A percentile compares a stretch with the other conserved stretches of the same genome.
Evolutionary conservation across 2,888 invertebrate species (phyloP).

Genomic region (Cylloceria caligata): DNA sequence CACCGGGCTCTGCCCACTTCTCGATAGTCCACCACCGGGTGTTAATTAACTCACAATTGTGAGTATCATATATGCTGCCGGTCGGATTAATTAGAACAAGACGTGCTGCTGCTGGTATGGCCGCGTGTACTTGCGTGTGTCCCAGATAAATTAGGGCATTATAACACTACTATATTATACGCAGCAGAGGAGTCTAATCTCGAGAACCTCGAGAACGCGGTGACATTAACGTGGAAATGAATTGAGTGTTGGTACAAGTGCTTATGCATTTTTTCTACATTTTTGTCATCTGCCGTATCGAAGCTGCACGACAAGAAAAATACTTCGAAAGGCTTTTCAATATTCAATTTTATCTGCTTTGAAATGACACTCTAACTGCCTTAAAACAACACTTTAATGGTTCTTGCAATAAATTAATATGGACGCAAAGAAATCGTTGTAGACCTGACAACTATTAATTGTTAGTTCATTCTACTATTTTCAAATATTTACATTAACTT

Average conservation of each 20-base stretch:
- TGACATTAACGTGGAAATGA: conserved; percentile 13
- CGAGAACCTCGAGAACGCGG: neutral
- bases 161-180: conserved; percentile 4
- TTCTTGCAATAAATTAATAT: too few relatives aligned
- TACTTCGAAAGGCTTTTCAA: too few relatives aligned
- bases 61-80: conserved; percentile 35
- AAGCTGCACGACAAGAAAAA: neutral
- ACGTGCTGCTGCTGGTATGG: conserved; percentile 22
- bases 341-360: too few relatives aligned
- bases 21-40: conserved; percentile 57
- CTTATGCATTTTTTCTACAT: neutral
- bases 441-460: too few relatives aligned
- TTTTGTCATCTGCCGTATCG: neutral
- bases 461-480: too few relatives aligned
- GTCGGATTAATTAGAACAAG: conserved; percentile 66
- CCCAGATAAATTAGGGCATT: conserved; percentile 32
- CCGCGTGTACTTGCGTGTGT: conserved; percentile 22
- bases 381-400: too few relatives aligned
- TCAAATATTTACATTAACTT: too few relatives aligned
- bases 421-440: too few relatives aligned
- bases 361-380: too few relatives aligned
- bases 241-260: neutral
- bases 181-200: neutral
- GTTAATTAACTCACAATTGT: conserved; percentile 67
- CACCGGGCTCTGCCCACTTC: conserved; percentile 62